phyloP scores from a whole-genome alignment of 2,888 invertebrate species.

The Thereva unica region DNA sequence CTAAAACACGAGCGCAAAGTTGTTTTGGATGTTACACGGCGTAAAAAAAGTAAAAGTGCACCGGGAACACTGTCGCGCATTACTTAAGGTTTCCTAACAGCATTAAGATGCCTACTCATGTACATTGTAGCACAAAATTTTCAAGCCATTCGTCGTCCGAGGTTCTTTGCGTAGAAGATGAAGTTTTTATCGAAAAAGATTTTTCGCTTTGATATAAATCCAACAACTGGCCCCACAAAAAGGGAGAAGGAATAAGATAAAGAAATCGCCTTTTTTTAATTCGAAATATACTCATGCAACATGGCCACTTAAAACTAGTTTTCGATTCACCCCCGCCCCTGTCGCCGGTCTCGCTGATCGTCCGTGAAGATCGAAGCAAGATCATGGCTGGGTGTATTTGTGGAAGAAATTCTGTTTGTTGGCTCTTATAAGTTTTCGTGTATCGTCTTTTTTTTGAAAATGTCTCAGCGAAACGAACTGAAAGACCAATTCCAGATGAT shows the following conservation, averaged over 20 bases:
- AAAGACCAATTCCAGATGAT: constrained; percentile 13
- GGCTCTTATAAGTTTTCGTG: constrained; percentile 9
- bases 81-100: constrained; percentile 20
- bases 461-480: constrained; percentile 4
- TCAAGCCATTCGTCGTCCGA: background rate
- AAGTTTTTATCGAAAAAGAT: constrained; percentile 28
- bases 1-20: constrained; percentile 35
- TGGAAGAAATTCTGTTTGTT: background rate
- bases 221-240: constrained; percentile 12
- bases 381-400: background rate
- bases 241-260: background rate
- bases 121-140: background rate
- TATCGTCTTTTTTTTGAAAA: constrained; percentile 1
- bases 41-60: background rate
- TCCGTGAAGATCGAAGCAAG: background rate
- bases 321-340: background rate
- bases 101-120: constrained; percentile 26
- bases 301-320: constrained; percentile 34
- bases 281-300: constrained; percentile 3
- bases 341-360: background rate
- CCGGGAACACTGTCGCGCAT: constrained; percentile 14
- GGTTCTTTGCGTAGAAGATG: constrained; percentile 21
- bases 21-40: background rate
- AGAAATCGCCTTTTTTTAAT: constrained; percentile 6
- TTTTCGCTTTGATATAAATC: constrained; percentile 31